A percentile compares a stretch with the other conserved stretches of the same genome.
phyloP scores from a whole-genome alignment of 2,113 vertebrate genomes.

The Pseudopipra pipra region DNA sequence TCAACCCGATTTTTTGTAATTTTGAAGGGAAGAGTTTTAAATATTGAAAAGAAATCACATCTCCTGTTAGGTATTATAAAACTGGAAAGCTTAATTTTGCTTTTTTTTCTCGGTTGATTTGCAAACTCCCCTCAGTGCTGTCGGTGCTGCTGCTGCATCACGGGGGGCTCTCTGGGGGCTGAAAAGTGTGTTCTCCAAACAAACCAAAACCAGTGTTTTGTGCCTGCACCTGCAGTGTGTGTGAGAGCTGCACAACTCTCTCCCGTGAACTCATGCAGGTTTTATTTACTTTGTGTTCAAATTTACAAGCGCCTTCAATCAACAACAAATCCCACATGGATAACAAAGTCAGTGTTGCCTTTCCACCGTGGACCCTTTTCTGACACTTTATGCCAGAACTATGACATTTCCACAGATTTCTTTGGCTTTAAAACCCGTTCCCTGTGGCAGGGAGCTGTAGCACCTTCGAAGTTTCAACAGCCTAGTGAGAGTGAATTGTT shows the following conservation, averaged over 20 bases:
- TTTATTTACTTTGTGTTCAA: background rate
- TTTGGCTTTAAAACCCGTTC: background rate
- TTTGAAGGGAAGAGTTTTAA: background rate
- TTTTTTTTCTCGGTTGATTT: background rate
- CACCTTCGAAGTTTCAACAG: background rate
- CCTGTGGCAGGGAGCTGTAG: background rate
- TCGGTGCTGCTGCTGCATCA: background rate
- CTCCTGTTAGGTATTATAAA: background rate
- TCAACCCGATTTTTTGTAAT: background rate
- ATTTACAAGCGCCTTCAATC: background rate
- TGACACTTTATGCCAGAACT: background rate
- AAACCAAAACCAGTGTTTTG: background rate
- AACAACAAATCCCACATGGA: background rate
- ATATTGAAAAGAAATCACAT: background rate
- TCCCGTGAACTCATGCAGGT: background rate
- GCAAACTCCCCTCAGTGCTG: background rate
- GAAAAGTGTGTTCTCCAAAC: background rate
- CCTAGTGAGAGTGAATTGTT: background rate
- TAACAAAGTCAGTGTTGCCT: background rate
- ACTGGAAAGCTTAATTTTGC: background rate
- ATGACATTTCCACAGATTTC: background rate
- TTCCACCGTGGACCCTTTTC: rapidly evolving
- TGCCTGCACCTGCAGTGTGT: background rate
- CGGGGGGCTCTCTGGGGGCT: background rate
- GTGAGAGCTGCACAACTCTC: background rate